Conservation (phyloP, 2,888 invertebrate genomes). For the Syrista parreyssii region DNA sequence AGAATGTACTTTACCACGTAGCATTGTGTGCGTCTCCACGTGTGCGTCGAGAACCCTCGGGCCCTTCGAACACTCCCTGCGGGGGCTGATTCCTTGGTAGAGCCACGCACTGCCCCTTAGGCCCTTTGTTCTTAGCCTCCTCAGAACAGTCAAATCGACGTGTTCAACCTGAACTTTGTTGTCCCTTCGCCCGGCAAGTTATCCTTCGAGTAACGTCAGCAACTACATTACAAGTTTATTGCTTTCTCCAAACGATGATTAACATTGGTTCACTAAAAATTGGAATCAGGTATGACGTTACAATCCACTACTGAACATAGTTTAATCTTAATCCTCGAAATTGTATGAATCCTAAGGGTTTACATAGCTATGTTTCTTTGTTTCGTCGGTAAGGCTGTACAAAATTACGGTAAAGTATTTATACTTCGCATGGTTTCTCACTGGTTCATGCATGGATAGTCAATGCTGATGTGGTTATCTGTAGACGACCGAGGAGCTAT, state of each 20-base stretch:
- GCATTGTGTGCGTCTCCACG: slow-evolving; percentile 1
- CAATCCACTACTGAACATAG: neutral
- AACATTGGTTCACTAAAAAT: neutral
- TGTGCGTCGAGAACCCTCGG: slow-evolving; percentile 38
- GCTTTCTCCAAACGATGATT: neutral
- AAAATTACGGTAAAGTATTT: neutral
- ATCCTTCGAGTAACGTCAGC: neutral
- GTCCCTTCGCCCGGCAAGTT: neutral
- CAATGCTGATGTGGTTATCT: neutral
- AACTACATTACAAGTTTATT: neutral
- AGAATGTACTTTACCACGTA: slow-evolving; percentile 6
- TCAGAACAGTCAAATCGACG: neutral
- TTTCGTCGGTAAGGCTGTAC: neutral
- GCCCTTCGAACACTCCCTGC: slow-evolving; percentile 54
- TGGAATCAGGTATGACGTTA: neutral
- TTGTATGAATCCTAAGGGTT: neutral
- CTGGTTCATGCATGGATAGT: neutral
- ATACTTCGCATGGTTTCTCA: neutral
- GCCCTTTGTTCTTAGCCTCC: slow-evolving; percentile 45
- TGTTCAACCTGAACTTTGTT: neutral
- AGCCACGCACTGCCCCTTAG: slow-evolving; percentile 58
- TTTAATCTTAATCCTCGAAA: neutral
- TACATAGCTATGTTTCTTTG: neutral
- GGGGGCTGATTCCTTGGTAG: slow-evolving; percentile 59
- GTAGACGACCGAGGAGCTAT: neutral